phyloP scores from a whole-genome alignment of 2,888 invertebrate genomes.

The Tricholauxania praeusta region DNA sequence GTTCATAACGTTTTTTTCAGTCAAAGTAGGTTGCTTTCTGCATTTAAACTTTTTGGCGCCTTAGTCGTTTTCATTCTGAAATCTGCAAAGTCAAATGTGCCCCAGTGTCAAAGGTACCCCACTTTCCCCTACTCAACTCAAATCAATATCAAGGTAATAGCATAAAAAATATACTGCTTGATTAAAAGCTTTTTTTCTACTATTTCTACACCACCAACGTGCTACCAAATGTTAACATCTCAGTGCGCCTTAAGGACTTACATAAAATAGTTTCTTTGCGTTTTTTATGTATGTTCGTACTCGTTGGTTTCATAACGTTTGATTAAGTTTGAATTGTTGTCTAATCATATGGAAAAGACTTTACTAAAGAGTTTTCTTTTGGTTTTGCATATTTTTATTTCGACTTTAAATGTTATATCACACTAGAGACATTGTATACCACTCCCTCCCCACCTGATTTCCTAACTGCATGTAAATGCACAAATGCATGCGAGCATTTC shows the following conservation, averaged over 20 bases:
- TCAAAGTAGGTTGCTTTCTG: no score
- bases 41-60: no score
- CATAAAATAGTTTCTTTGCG: neutral
- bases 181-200: no score
- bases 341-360: constrained; percentile 37
- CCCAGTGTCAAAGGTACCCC: no score
- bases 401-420: neutral
- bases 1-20: no score
- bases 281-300: neutral
- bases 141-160: no score
- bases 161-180: no score
- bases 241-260: neutral
- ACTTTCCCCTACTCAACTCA: no score
- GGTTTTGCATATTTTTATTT: neutral
- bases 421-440: neutral
- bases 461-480: neutral
- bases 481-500: neutral
- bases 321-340: constrained; percentile 36
- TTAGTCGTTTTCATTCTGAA: no score
- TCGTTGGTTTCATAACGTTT: constrained; percentile 21
- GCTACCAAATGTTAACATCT: constrained; percentile 19
- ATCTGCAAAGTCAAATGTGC: no score
- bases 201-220: neutral
- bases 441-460: neutral
- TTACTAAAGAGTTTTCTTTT: neutral